Evolutionary conservation across 2,113 vertebrate genomes (phyloP), one percentile per base, ranked within the genome.

Genomic region (Megalops atlanticus): DNA sequence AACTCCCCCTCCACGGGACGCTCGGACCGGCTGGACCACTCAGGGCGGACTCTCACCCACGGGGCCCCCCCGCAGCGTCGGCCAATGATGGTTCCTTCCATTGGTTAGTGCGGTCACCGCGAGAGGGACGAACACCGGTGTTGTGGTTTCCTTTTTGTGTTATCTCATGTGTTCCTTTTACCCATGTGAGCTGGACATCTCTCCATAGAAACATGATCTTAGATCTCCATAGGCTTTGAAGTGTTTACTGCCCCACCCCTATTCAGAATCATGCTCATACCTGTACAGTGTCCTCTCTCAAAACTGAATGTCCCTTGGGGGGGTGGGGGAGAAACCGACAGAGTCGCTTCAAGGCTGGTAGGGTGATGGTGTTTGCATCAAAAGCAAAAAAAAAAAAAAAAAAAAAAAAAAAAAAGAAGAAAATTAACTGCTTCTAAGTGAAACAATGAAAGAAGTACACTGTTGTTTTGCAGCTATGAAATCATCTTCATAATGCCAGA

Each of bases 71-170:
- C 95, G 68, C 96, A 92, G 77, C 93, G 96, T 87, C 92, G 96
- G 76, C 95, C 95, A 43, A 89, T 94, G 88, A 78, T 85, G 86
- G 95, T 92, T 89, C 96, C 96, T 58, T 93, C 97, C 88, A 96
- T 96, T 84, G 98, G 98, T 99, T 90, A 99, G 98, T 99, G 93
- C 85, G 89, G 89, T 93, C 89, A 86, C 83, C 84, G 85, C 80
- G 84, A 88, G 85, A 88, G 87, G 84, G 75, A 83, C 81, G 87
- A 89, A 88, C 84, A 88, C 85, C 86, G 89, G 89, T 91, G 88
- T 90, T 91, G 89, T 70, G 83, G 87, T 85, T 90, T 83, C 85
- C 86, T 89, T 84, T 91, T 86, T 87, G 83, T 89, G 82, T 81
- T 69, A 21, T 64, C 45, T 43, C 64, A 43, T 52, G 52, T 83